Percentiles rank a stretch among this genome's conserved stretches.
Conservation (phyloP, 2,888 invertebrate genomes). For the Venustoraphidia nigricollis region DNA sequence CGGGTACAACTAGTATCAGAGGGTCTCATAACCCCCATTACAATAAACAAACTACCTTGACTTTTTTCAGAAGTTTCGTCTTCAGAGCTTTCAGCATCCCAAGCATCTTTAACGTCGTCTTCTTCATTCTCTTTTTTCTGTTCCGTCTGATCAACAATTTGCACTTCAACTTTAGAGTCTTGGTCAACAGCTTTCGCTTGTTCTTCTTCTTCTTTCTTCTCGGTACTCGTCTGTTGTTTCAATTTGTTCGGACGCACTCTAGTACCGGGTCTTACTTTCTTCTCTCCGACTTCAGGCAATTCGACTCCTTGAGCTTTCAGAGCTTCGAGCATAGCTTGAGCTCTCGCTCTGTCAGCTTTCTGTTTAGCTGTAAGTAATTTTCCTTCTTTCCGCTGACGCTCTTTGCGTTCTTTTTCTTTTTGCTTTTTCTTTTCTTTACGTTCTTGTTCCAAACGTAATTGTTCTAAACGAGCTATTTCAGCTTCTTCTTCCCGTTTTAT, state of each 20-base stretch:
- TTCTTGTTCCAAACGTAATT: constrained; percentile 68
- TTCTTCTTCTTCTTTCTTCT: constrained; percentile 22
- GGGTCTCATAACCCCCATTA: too few relatives aligned
- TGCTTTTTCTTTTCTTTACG: constrained; percentile 76
- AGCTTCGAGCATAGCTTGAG: constrained; percentile 77
- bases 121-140: constrained; percentile 21
- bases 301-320: constrained; percentile 79
- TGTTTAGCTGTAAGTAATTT: constrained; percentile 88
- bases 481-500: constrained; percentile 57
- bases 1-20: too few relatives aligned
- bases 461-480: constrained; percentile 57
- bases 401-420: constrained; percentile 85
- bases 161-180: constrained; percentile 15
- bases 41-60: constrained; percentile 12
- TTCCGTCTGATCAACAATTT: constrained; percentile 20
- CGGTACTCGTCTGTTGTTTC: constrained; percentile 46
- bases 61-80: constrained; percentile 35
- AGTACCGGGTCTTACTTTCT: constrained; percentile 48
- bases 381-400: constrained; percentile 90
- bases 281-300: constrained; percentile 56
- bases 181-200: constrained; percentile 8
- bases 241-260: constrained; percentile 55
- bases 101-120: constrained; percentile 63
- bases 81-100: constrained; percentile 64
- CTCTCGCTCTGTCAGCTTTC: constrained; percentile 76